Conservation (phyloP, 92 coral and sea anemone species). For the Epizoanthus rinbou region DNA sequence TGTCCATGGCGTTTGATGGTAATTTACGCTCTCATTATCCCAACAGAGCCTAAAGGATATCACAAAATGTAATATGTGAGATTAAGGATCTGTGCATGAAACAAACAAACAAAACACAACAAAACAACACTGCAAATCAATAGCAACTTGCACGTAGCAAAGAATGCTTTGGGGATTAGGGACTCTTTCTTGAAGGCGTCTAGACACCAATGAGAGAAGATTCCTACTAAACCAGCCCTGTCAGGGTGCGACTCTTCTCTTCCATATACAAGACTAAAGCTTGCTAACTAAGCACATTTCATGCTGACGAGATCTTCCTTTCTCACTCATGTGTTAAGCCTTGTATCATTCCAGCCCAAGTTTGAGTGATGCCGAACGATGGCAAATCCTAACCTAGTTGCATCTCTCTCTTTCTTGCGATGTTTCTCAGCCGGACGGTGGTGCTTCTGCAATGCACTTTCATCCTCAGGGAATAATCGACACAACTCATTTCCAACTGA, state of each 20-base stretch:
- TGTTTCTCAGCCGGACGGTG: conserved; percentile 73
- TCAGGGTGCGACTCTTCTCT: background rate
- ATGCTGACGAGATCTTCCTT: background rate
- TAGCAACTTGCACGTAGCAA: conserved; percentile 27
- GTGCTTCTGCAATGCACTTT: conserved; percentile 51
- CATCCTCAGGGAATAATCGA: conserved; percentile 94
- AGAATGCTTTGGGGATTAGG: conserved; percentile 4
- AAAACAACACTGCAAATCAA: conserved; percentile 16
- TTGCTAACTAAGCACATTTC: conserved; percentile 6
- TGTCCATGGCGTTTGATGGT: conserved; percentile 51
- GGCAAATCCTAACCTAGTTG: conserved; percentile 85
- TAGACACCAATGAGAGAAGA: conserved; percentile 13
- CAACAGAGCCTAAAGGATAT: conserved; percentile 66
- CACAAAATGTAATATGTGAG: conserved; percentile 60
- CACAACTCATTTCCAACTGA: conserved; percentile 85
- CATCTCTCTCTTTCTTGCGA: conserved; percentile 73
- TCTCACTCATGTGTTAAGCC: conserved; percentile 17
- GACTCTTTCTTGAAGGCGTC: conserved; percentile 25
- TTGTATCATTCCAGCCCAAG: conserved; percentile 37
- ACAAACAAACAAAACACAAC: conserved; percentile 34
- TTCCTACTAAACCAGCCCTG: conserved; percentile 15
- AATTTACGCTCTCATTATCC: conserved; percentile 52
- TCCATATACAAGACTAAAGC: conserved; percentile 19
- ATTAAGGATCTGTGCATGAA: conserved; percentile 14
- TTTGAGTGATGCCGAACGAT: conserved; percentile 32